Base-by-base conservation (phyloP, 2,888 invertebrate species). In the Hypomecis atomaria region DNA sequence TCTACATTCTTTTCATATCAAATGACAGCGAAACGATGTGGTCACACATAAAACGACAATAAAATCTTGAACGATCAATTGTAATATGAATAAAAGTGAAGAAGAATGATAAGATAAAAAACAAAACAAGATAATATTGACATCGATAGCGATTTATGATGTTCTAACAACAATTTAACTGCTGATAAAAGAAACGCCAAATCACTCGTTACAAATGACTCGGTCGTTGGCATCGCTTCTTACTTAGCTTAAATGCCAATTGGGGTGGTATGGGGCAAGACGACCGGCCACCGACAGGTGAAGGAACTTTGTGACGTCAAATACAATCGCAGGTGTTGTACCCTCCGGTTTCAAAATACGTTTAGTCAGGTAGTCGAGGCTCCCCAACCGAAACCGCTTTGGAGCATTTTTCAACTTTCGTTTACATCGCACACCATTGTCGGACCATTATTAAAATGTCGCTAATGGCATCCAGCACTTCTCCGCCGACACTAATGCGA, bases 281-380 rank as follows among this genome's bases (percentile, higher is more conserved):
- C 74, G 73, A 78, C 74, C 74, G 67, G 59, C 71, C 72, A 72
- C 66, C 78, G 81, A 81, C 86, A 87, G 86, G 86, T 87, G 86
- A 86, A 84, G 79, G 81, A 82, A 84, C 84, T 78, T 75, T 79
- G 75, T 83, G 82, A 82, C 81, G 82, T 81, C 81, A 82, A 74
- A 60, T 66, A 69, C 76, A 73, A 74, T 78, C 76, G 84, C 86
- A 87, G 86, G 85, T 87, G 86, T 74, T 87, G 86, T 74, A 80
- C 78, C 81, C 78, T 77, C 78, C 72, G 76, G 71, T 77, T 77
- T 75, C 73, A 74, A 79, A 59, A 76, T 70, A 59, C 66, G 66
- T 77, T 66, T 79, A 82, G 77, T 78, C 78, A 79, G 81, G 78
- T 77, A 77, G 74, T 71, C 65, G 69, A 66, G 63, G 71, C 71